Percentiles rank a stretch among this genome's conserved stretches.
phyloP scores from a whole-genome alignment of 1,140 invertebrate genomes.

The Himalopsyche phryganea region DNA sequence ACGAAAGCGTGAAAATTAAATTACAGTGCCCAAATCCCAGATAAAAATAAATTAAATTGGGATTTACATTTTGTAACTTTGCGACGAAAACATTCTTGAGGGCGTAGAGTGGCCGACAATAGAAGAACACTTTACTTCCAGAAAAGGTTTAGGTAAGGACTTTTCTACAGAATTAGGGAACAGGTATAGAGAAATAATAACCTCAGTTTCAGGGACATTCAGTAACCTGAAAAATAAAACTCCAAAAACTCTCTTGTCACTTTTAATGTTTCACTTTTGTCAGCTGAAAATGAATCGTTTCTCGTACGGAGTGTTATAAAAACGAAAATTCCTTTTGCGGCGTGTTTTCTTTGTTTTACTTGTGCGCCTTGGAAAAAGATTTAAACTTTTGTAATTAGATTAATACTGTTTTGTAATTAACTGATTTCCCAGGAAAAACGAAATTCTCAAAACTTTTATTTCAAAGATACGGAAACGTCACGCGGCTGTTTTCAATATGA shows the following conservation, averaged over 20 bases:
- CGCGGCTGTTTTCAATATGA: not conserved
- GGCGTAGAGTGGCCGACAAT: not conserved
- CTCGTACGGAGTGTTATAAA: not conserved
- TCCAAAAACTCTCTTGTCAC: not conserved
- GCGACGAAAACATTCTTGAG: conserved; percentile 5
- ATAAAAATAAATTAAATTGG: conserved; percentile 57
- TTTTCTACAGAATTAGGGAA: no score
- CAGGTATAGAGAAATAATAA: no score
- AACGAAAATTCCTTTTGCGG: not conserved
- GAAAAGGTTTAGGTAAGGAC: not conserved
- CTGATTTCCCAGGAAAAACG: not conserved
- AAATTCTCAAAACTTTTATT: not conserved
- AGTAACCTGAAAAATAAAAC: not conserved
- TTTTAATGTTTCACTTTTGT: not conserved
- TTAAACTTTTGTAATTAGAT: conserved; percentile 5
- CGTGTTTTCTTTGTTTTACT: conserved; percentile 3
- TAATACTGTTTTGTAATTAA: conserved; percentile 3
- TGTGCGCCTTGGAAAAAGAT: not conserved
- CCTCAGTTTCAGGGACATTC: no score
- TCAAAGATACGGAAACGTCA: not conserved
- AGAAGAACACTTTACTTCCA: not conserved
- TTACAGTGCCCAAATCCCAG: conserved; percentile 48
- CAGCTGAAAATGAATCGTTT: not conserved
- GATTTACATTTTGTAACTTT: conserved; percentile 51
- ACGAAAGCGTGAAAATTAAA: conserved; percentile 56